Conservation (phyloP, 2,888 invertebrate genomes). For the Piscicola geometra region DNA sequence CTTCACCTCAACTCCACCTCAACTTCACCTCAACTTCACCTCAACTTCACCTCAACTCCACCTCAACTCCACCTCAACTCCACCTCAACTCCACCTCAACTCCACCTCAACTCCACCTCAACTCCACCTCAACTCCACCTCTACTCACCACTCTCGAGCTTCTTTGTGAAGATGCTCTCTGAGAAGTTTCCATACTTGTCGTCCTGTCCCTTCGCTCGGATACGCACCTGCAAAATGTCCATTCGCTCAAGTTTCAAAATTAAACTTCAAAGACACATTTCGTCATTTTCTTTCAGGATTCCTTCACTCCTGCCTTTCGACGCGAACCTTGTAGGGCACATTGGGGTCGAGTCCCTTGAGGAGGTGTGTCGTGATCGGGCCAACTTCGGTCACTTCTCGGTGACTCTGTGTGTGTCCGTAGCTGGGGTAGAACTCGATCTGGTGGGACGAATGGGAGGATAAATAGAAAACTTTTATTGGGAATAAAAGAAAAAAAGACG, state of each 20-base stretch:
- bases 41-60: too few relatives aligned
- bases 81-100: too few relatives aligned
- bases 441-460: background rate
- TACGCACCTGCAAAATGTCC: slow-evolving; percentile 39
- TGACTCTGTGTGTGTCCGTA: slow-evolving; percentile 45
- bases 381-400: slow-evolving; percentile 39
- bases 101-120: too few relatives aligned
- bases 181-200: slow-evolving; percentile 52
- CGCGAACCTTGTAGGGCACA: slow-evolving; percentile 48
- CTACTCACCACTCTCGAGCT: slow-evolving; percentile 32
- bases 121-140: too few relatives aligned
- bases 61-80: too few relatives aligned
- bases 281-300: too few relatives aligned
- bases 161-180: slow-evolving; percentile 40
- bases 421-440: slow-evolving; percentile 45
- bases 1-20: too few relatives aligned
- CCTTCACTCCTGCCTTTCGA: too few relatives aligned
- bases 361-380: slow-evolving; percentile 50
- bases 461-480: too few relatives aligned
- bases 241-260: background rate
- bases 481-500: too few relatives aligned
- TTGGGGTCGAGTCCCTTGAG: slow-evolving; percentile 48
- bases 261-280: too few relatives aligned
- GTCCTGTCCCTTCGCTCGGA: slow-evolving; percentile 51
- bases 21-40: too few relatives aligned